These are phyloP conservation scores for Chesias legatella DNA, from an alignment of 2,888 invertebrate genomes.

Conservation along the genomic window DNA sequence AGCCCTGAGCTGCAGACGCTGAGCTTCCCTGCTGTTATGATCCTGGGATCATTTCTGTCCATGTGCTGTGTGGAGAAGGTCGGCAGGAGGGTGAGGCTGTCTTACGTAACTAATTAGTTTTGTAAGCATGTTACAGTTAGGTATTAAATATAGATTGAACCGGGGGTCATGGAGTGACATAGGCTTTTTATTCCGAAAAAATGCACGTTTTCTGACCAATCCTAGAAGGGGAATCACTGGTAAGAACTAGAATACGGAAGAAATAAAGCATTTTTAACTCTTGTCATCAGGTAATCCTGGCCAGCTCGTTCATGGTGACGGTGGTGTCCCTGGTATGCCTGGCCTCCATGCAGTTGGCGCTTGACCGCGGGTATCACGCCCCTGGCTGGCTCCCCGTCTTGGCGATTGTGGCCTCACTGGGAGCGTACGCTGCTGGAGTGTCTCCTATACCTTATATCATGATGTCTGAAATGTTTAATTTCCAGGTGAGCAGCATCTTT, in stretches of 20 bases:
- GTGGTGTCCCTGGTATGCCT: conserved; percentile 23
- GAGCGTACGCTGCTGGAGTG: conserved; percentile 32
- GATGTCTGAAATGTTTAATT: conserved; percentile 39
- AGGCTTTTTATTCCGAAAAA: too few species aligned
- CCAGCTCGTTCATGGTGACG: conserved; percentile 18
- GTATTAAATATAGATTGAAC: too few species aligned
- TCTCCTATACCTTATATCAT: conserved; percentile 34
- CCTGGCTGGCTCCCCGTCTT: conserved; percentile 33
- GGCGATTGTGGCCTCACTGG: conserved; percentile 28
- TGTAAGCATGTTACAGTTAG: too few species aligned
- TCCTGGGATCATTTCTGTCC: conserved; percentile 49
- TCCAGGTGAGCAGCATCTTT: conserved; percentile 27
- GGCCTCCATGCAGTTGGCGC: conserved; percentile 28
- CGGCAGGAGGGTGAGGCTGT: conserved; percentile 53
- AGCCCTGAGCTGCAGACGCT: conserved; percentile 56
- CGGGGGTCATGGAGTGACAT: too few species aligned
- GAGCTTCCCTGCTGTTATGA: conserved; percentile 58
- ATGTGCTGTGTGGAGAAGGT: conserved; percentile 55
- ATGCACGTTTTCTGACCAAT: too few species aligned
- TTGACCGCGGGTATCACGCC: conserved; percentile 16
- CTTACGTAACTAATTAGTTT: background rate
- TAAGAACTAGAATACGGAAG: too few species aligned
- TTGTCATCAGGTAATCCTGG: conserved; percentile 22
- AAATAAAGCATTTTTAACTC: too few species aligned
- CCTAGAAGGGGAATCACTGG: too few species aligned